These are phyloP conservation scores for Capromys pilorides DNA, from an alignment of 2,797 vertebrate species.

Conservation along the genomic window DNA sequence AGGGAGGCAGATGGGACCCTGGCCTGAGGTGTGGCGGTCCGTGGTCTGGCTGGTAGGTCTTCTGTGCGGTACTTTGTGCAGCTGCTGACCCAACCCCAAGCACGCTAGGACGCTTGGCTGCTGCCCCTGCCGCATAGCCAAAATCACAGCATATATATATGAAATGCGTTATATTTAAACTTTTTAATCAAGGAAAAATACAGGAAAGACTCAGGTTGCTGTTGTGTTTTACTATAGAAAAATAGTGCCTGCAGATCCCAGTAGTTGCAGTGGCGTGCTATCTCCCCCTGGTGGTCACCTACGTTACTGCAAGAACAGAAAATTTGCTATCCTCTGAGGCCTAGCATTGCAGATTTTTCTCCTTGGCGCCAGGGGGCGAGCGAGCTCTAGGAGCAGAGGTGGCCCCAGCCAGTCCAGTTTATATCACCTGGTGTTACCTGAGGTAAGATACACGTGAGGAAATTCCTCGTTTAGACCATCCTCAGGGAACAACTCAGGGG, in stretches of 20 bases:
- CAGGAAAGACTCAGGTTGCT: not conserved
- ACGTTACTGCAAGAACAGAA: not conserved
- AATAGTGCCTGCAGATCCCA: slow-evolving; percentile 47
- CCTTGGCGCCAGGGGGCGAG: too few relatives aligned
- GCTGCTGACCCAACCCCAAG: too few relatives aligned
- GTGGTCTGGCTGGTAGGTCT: too few relatives aligned
- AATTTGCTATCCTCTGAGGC: not conserved
- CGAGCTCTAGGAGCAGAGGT: not conserved
- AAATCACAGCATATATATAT: not conserved
- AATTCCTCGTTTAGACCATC: too few relatives aligned
- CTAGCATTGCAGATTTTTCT: not conserved
- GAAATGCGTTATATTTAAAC: slow-evolving; percentile 54
- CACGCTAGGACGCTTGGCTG: not conserved
- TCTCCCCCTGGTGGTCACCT: not conserved
- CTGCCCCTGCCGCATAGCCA: not conserved
- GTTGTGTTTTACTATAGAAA: slow-evolving; percentile 73
- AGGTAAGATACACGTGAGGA: too few relatives aligned
- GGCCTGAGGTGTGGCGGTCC: rapidly evolving
- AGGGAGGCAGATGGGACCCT: not conserved
- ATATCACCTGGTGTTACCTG: not conserved
- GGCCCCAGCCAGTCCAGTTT: not conserved
- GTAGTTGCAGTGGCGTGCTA: not conserved
- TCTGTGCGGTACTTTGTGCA: not conserved
- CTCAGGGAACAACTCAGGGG: not conserved
- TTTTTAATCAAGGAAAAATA: slow-evolving; percentile 15